These are phyloP conservation scores for Drosophila mimetica DNA, from an alignment of 2,888 invertebrate species.

Conservation along the genomic window DNA sequence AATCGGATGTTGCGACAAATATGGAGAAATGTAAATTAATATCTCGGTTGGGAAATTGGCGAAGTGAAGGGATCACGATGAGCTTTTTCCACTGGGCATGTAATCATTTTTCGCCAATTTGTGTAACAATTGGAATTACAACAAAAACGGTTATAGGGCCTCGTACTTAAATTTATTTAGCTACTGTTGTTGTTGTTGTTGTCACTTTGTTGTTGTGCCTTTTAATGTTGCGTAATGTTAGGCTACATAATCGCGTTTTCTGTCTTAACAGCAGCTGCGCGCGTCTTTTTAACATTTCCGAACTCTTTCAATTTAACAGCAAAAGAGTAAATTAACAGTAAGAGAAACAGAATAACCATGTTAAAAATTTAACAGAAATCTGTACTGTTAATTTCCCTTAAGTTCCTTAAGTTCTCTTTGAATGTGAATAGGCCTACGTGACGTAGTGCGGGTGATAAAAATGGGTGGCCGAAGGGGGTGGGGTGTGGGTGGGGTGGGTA, in stretches of 20 bases:
- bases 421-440: constrained; percentile 28
- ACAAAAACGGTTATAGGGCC: constrained; percentile 16
- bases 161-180: constrained; percentile 23
- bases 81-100: constrained; percentile 36
- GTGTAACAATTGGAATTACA: constrained; percentile 60
- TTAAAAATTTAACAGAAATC: background rate
- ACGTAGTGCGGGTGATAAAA: constrained; percentile 24
- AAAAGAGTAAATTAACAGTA: constrained; percentile 16
- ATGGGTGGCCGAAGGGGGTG: background rate
- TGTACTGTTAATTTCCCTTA: background rate
- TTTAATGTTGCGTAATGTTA: constrained; percentile 79
- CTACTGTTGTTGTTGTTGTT: constrained; percentile 21
- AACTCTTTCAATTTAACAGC: constrained; percentile 34
- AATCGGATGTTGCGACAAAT: constrained; percentile 36
- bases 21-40: constrained; percentile 52
- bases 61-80: background rate
- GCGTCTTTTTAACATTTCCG: constrained; percentile 29
- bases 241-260: constrained; percentile 74
- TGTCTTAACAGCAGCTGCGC: constrained; percentile 60
- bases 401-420: constrained; percentile 1
- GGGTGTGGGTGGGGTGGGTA: background rate
- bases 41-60: background rate
- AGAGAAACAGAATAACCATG: background rate
- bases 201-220: constrained; percentile 47
- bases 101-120: constrained; percentile 65